Evolutionary conservation across 1,140 invertebrate species (phyloP), one percentile per base, ranked within the genome.

Genomic region (Drosophila cardini): DNA sequence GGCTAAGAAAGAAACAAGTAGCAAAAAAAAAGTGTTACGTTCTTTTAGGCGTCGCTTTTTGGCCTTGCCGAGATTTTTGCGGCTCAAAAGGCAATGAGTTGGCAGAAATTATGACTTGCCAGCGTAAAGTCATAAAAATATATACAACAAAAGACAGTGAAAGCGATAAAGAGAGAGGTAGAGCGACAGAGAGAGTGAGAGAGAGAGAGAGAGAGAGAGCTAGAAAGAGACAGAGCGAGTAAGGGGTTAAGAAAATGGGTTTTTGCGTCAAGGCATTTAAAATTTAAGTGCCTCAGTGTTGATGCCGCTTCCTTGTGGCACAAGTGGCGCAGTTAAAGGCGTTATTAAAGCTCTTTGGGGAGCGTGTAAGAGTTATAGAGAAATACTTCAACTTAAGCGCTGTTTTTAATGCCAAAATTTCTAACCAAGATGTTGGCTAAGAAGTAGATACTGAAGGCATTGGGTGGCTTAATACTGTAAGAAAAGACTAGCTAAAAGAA

Each of bases 91-190:
- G 68, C 83, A 87, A 87, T 87, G 83, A 87, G 84, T 87, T 72
- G 84, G 79, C 84, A 89, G 77, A 87, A 87, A 89, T 87, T 87
- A 87, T 89, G 68, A 75, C 56, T 76, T 65, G 60, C 62, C 56
- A 61, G 50, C 72, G 52, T 61, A 69, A 62, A 83, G 83, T 83
- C 76, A 87, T 87, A 80, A 86, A 85, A 86, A 74, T 69, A 65
- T 55, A 21, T 46, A 57, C n/a, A 62, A 45, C 13, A 68, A 26
- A 18, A 65, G 10, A 36, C 6, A 38, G 6, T 18, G 48, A 2
- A 30, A 10, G 30, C 21, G 21, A 26, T 26, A 26, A 26, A 26
- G 21, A 2, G 21, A 26, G 21, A 2, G 21, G 2, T 4, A 53
- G 30, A 16, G 11, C 2, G 11, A n/a, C 5, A 2, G 43, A 16